Base-by-base conservation (phyloP, 2,888 invertebrate species). In the Andrena flavipes region DNA sequence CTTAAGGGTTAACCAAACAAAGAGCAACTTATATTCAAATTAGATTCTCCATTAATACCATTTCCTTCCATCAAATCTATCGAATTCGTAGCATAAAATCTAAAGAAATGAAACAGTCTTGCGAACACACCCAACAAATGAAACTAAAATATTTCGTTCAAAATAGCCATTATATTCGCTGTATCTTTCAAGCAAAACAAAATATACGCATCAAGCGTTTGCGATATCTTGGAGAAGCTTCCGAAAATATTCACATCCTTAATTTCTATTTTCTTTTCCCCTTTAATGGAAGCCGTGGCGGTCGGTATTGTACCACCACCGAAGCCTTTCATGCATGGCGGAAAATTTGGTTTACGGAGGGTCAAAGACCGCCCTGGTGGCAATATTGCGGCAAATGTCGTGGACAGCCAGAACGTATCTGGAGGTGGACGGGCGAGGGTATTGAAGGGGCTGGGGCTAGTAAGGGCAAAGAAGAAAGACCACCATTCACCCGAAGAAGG, bases 331-430 rank as follows among this genome's bases (percentile, higher is more conserved):
- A 69, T 56, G 68, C 68, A 26, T 13, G 63, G 29, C 49, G 23
- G 76, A 48, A 70, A 80, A 74, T 73, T 69, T 78, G 60, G 26
- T 67, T 73, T 69, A 79, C 35, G 56, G 59, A 48, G 59, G 70
- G 64, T 75, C 67, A 49, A 51, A 65, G 67, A 60, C 68, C 72
- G 74, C 16, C 26, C 8, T 54, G 59, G 10, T 35, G 48, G 67
- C 72, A 73, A 75, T 75, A 69, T 78, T 70, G 78, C 35, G 54
- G 42, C 30, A 74, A 78, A 78, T 74, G 84, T 82, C 82, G 70
- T 62, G 42, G 64, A 54, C 78, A 84, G 78, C 48, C 56, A 54
- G 30, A 64, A 78, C 30, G 59, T 70, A 69, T 64, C 80, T 56
- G 7, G 54, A 68, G 64, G 68, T 72, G 33, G 26, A 69, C 23